Evolutionary conservation across 1,140 invertebrate genomes (phyloP).

Genomic region (Leptinotarsa texana): DNA sequence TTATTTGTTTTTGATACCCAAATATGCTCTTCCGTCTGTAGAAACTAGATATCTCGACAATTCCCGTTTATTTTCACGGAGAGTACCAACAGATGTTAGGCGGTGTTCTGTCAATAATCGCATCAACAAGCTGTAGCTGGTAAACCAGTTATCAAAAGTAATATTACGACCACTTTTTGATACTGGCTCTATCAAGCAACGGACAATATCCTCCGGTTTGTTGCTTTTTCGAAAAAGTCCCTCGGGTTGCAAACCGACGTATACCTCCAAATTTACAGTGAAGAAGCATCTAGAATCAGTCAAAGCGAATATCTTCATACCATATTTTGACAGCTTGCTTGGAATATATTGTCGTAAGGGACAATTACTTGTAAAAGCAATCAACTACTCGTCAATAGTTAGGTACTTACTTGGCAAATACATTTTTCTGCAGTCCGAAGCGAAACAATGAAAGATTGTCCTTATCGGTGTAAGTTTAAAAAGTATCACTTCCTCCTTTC

Average conservation of each 20-base stretch:
- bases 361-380: conserved; percentile 51
- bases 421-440: conserved; percentile 41
- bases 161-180: conserved; percentile 27
- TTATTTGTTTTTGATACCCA: too few species aligned
- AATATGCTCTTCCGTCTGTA: too few species aligned
- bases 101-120: too few species aligned
- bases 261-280: conserved; percentile 46
- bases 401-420: conserved; percentile 36
- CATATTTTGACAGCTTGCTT: conserved; percentile 35
- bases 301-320: conserved; percentile 45
- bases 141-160: conserved; percentile 44
- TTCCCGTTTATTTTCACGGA: too few species aligned
- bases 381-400: conserved; percentile 53
- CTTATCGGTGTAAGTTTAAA: conserved; percentile 34
- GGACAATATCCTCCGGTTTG: too few species aligned
- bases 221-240: too few species aligned
- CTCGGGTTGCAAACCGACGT: conserved; percentile 48
- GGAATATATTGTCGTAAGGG: conserved; percentile 38
- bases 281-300: conserved; percentile 29
- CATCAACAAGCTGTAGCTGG: too few species aligned
- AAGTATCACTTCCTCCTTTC: background rate
- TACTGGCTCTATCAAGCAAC: background rate
- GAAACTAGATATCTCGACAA: too few species aligned
- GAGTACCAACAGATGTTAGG: too few species aligned
- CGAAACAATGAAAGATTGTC: conserved; percentile 48